These are phyloP conservation scores for Pangasius djambal DNA, from an alignment of 2,797 vertebrate species.

Conservation along the genomic window DNA sequence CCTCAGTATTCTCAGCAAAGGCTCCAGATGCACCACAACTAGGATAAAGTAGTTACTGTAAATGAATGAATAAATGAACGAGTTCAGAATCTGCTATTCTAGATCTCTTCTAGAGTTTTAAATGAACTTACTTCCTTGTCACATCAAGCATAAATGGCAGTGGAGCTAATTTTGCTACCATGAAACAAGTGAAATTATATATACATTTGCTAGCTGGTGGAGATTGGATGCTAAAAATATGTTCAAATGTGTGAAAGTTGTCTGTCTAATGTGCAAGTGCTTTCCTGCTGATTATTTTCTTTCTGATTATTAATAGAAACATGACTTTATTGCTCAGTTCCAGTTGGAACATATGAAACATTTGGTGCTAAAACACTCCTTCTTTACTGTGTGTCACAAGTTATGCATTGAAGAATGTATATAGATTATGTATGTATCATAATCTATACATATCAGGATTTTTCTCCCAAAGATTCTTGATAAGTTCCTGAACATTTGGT, in stretches of 20 bases:
- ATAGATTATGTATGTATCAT: background rate
- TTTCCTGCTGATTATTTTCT: background rate
- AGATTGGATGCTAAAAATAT: background rate
- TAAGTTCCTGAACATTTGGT: background rate
- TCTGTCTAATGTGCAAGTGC: background rate
- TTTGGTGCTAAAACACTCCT: background rate
- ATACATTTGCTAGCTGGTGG: background rate
- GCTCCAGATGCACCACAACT: background rate
- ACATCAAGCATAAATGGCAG: background rate
- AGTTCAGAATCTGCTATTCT: background rate
- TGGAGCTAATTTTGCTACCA: background rate
- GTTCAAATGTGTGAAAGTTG: conserved; percentile 1
- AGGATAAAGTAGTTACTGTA: background rate
- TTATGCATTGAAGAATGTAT: background rate
- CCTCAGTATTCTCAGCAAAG: background rate
- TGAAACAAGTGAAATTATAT: background rate
- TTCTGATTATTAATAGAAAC: background rate
- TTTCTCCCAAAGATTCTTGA: background rate
- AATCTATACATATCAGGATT: no score
- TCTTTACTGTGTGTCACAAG: background rate
- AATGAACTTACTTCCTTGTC: background rate
- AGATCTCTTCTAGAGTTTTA: background rate
- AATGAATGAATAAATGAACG: background rate
- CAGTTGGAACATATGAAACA: background rate
- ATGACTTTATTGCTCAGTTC: background rate